Conservation (phyloP, 2,113 vertebrate species). For the Hymenochirus boettgeri region DNA sequence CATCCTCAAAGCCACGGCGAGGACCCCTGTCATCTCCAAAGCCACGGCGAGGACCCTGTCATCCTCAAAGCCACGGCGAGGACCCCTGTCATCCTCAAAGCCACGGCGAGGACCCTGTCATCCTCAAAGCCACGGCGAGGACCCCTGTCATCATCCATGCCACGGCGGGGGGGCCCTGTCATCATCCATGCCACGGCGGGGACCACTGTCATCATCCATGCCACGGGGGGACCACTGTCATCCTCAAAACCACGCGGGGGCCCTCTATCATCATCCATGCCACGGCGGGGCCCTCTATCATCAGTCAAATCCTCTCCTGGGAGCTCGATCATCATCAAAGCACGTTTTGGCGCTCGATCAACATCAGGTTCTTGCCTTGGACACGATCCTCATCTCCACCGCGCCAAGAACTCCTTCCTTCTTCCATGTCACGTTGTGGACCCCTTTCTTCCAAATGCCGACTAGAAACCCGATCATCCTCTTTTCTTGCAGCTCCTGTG, state of each 20-base stretch:
- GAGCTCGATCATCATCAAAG: constrained; percentile 69
- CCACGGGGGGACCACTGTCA: constrained; percentile 49
- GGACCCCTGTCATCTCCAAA: constrained; percentile 61
- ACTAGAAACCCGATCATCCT: constrained; percentile 54
- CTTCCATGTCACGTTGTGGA: too few species aligned
- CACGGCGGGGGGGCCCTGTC: constrained; percentile 56
- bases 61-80: constrained; percentile 62
- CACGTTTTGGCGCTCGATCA: constrained; percentile 50
- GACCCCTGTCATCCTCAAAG: constrained; percentile 57
- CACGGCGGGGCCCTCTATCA: constrained; percentile 51
- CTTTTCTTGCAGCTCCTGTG: constrained; percentile 48
- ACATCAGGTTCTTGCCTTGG: constrained; percentile 50
- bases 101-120: constrained; percentile 51
- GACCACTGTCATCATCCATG: constrained; percentile 49
- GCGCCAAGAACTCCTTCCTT: too few species aligned
- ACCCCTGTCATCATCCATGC: constrained; percentile 61
- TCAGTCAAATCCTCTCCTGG: constrained; percentile 59
- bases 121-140: constrained; percentile 64
- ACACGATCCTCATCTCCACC: constrained; percentile 51
- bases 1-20: constrained; percentile 55
- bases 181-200: constrained; percentile 59
- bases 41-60: constrained; percentile 63
- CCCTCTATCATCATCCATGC: constrained; percentile 60
- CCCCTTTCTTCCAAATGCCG: constrained; percentile 60
- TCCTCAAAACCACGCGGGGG: constrained; percentile 62